Conservation (phyloP, 2,797 vertebrate species). For the Aphelocoma californica region DNA sequence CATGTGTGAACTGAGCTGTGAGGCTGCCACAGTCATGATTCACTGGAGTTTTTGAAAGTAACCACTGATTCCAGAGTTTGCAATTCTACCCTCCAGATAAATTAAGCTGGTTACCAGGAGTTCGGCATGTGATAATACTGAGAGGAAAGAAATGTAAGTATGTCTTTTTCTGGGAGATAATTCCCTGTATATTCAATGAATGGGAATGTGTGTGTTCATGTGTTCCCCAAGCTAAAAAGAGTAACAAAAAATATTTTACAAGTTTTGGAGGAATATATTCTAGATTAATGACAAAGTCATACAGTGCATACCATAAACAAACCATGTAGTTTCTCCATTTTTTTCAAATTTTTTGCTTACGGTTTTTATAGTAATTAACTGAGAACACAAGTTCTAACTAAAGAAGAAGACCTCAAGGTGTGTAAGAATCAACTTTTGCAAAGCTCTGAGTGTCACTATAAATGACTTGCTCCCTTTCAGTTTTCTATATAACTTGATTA, state of each 20-base stretch:
- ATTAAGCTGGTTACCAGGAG: background rate
- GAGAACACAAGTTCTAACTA: background rate
- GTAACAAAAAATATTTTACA: background rate
- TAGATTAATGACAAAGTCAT: background rate
- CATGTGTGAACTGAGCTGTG: background rate
- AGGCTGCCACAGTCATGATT: background rate
- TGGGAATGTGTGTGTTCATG: background rate
- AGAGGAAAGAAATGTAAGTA: background rate
- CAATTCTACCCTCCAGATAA: background rate
- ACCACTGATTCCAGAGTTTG: background rate
- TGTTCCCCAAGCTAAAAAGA: background rate
- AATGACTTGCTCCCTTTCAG: background rate
- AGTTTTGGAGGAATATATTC: background rate
- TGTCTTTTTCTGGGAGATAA: background rate
- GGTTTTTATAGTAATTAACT: background rate
- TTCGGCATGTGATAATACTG: background rate
- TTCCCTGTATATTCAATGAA: background rate
- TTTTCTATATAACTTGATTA: conserved; percentile 28
- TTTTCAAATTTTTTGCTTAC: background rate
- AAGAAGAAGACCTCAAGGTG: background rate
- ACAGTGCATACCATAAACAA: background rate
- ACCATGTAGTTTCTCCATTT: background rate
- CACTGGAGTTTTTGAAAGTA: background rate
- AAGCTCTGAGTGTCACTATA: background rate
- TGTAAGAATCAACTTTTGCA: background rate